Percentiles rank a stretch among this genome's conserved stretches.
Conservation (phyloP, 1,140 invertebrate species). For the Aethina tumida region DNA sequence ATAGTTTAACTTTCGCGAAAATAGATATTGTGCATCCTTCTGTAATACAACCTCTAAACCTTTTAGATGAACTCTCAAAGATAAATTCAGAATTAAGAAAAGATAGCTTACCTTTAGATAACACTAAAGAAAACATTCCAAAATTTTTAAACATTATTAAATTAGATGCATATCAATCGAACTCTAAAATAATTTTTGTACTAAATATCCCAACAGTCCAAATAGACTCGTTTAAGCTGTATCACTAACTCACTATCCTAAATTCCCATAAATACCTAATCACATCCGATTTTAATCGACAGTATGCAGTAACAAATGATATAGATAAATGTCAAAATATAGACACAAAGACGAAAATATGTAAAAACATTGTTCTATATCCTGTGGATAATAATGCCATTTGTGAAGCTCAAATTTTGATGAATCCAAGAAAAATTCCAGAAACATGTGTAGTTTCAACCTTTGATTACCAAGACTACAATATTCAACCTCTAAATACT, state of each 20-base stretch:
- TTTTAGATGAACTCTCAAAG: constrained; percentile 5
- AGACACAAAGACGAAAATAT: too few species aligned
- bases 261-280: constrained; percentile 8
- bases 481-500: constrained; percentile 2
- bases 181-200: constrained; percentile 11
- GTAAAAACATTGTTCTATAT: constrained; percentile 8
- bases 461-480: constrained; percentile 9
- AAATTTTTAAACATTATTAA: constrained; percentile 14
- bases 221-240: constrained; percentile 2
- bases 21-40: constrained; percentile 13
- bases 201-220: constrained; percentile 9
- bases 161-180: constrained; percentile 13
- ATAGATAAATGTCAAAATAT: constrained; percentile 2
- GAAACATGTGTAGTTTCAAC: constrained; percentile 7
- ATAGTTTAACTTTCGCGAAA: constrained; percentile 7
- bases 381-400: constrained; percentile 10
- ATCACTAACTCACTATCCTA: background rate
- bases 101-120: constrained; percentile 12
- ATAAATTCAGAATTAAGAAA: constrained; percentile 8
- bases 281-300: constrained; percentile 1
- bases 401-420: constrained; percentile 10
- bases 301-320: constrained; percentile 8
- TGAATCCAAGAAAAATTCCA: background rate
- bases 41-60: constrained; percentile 7
- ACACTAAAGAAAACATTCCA: constrained; percentile 5